These are phyloP conservation scores for Crenichthys baileyi DNA, from an alignment of 2,797 vertebrate species.

Conservation along the genomic window DNA sequence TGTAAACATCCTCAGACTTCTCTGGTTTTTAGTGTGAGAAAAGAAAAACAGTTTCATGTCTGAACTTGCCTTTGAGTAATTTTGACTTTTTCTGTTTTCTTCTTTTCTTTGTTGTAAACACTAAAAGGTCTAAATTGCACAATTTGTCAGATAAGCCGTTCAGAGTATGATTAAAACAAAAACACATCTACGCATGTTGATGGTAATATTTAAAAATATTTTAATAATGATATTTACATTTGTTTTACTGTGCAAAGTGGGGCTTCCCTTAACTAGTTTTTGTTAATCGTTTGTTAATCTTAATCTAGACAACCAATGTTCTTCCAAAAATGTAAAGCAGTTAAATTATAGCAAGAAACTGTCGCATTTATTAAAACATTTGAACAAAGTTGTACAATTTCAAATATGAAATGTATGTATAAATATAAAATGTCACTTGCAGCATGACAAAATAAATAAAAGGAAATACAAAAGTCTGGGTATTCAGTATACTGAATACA, in stretches of 20 bases:
- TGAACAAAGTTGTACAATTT: background rate
- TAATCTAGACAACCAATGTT: background rate
- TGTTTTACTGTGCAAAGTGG: background rate
- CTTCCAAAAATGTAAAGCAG: background rate
- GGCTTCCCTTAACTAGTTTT: background rate
- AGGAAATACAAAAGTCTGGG: background rate
- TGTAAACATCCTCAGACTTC: background rate
- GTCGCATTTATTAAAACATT: background rate
- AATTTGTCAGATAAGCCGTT: background rate
- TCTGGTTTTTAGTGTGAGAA: background rate
- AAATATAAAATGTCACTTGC: background rate
- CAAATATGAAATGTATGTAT: background rate
- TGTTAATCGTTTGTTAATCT: background rate
- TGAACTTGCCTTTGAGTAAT: constrained; percentile 39
- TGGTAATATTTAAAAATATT: background rate
- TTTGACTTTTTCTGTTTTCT: background rate
- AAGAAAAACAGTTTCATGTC: constrained; percentile 30
- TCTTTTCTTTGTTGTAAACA: background rate
- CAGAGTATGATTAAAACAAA: background rate
- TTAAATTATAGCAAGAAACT: background rate
- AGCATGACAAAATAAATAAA: background rate
- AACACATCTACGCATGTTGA: background rate
- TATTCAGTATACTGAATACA: background rate
- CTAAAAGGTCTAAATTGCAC: background rate
- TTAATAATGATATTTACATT: background rate